Conservation (phyloP, 2,797 vertebrate genomes). For the Gymnothorax javanicus region DNA sequence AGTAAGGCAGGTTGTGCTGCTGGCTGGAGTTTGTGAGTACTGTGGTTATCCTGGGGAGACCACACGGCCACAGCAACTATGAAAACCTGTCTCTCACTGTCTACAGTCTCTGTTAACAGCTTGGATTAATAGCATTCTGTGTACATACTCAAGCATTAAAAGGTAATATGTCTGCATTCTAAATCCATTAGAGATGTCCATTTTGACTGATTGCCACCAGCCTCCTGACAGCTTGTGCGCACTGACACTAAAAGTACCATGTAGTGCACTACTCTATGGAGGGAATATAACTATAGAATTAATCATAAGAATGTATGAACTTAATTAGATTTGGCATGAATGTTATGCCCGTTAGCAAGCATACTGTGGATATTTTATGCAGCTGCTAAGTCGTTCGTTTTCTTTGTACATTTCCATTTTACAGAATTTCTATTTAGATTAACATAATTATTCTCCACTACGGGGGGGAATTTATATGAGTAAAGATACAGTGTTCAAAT, state of each 20-base stretch:
- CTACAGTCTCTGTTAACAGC: not conserved
- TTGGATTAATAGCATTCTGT: not conserved
- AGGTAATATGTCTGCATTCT: not conserved
- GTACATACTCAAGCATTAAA: not conserved
- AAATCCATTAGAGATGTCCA: not conserved
- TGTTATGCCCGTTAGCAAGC: not conserved
- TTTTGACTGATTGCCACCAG: not conserved
- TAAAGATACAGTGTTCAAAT: not conserved
- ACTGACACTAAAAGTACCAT: not conserved
- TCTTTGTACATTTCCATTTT: not conserved
- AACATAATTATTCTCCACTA: not conserved
- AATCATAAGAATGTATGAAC: not conserved
- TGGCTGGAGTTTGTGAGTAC: constrained; percentile 30
- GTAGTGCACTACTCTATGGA: not conserved
- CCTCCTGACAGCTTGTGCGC: not conserved
- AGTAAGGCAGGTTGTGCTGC: constrained; percentile 12
- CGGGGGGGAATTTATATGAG: not conserved
- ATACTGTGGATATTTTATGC: not conserved
- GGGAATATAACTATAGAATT: not conserved
- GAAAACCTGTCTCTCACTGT: not conserved
- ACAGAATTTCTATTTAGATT: not conserved
- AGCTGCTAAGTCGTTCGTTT: not conserved
- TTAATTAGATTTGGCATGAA: not conserved
- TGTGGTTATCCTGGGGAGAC: constrained; percentile 20
- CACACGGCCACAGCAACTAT: constrained; percentile 31